phyloP scores from a whole-genome alignment of 2,797 vertebrate species.

The Arrhamphus sclerolepis region DNA sequence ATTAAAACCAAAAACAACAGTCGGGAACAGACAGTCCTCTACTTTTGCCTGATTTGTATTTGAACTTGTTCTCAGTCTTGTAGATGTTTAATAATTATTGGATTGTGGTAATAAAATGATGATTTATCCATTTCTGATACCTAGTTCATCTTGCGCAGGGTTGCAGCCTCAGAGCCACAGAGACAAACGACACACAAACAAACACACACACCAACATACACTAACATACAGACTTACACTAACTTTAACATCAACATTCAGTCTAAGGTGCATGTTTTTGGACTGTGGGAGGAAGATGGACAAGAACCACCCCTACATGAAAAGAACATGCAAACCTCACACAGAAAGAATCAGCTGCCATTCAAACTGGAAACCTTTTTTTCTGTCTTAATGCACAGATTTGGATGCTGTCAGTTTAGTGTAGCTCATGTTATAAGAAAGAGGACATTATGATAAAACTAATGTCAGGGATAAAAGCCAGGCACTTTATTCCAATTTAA shows the following conservation, averaged over 20 bases:
- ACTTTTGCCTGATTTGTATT: constrained; percentile 10
- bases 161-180: too few species aligned
- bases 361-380: too few species aligned
- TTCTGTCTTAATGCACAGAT: background rate
- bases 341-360: background rate
- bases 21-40: constrained; percentile 16
- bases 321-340: background rate
- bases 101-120: background rate
- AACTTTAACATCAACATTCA: too few species aligned
- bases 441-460: constrained; percentile 5
- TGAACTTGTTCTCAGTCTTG: background rate
- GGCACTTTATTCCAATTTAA: constrained; percentile 7
- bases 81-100: constrained; percentile 14
- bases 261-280: too few species aligned
- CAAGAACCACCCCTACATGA: too few species aligned
- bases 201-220: too few species aligned
- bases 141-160: too few species aligned
- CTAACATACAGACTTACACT: too few species aligned
- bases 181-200: too few species aligned
- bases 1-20: constrained; percentile 41
- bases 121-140: background rate
- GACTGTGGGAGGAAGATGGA: too few species aligned
- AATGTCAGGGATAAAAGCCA: constrained; percentile 23
- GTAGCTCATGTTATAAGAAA: background rate
- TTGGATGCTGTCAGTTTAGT: constrained; percentile 9